These are phyloP conservation scores for Rhea americana DNA, from an alignment of 2,113 vertebrate genomes.

Conservation along the genomic window DNA sequence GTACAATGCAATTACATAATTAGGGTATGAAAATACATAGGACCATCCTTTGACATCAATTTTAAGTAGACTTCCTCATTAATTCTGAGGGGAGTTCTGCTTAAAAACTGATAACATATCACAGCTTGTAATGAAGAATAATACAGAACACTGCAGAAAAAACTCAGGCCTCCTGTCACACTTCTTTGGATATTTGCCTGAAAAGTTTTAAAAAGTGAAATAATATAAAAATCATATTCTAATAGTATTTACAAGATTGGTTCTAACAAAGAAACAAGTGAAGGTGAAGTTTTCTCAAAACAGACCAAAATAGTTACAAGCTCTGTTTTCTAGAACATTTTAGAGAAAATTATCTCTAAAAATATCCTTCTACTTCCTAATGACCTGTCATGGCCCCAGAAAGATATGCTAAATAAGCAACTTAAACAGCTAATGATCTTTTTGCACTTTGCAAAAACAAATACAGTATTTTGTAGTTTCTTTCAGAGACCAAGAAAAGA, in stretches of 20 bases:
- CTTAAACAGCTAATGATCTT: not conserved
- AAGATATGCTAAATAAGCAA: not conserved
- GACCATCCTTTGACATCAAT: constrained; percentile 22
- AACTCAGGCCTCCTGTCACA: not conserved
- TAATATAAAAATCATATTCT: not conserved
- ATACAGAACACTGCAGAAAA: not conserved
- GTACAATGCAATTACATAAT: constrained; percentile 55
- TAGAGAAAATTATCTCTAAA: not conserved
- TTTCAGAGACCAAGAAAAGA: not conserved
- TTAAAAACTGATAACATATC: not conserved
- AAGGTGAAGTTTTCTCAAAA: not conserved
- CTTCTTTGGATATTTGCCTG: not conserved
- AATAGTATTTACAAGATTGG: not conserved
- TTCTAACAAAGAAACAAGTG: not conserved
- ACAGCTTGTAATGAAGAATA: not conserved
- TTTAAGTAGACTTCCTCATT: constrained; percentile 9
- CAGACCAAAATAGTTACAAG: not conserved
- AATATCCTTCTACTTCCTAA: not conserved
- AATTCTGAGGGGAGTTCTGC: not conserved
- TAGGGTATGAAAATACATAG: constrained; percentile 43
- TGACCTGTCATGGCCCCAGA: not conserved
- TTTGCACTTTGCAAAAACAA: not conserved
- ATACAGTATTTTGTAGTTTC: not conserved
- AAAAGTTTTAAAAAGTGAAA: not conserved
- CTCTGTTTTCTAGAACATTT: not conserved